Conservation (phyloP, 2,888 invertebrate species). For the Nephrocerus scutellatus region DNA sequence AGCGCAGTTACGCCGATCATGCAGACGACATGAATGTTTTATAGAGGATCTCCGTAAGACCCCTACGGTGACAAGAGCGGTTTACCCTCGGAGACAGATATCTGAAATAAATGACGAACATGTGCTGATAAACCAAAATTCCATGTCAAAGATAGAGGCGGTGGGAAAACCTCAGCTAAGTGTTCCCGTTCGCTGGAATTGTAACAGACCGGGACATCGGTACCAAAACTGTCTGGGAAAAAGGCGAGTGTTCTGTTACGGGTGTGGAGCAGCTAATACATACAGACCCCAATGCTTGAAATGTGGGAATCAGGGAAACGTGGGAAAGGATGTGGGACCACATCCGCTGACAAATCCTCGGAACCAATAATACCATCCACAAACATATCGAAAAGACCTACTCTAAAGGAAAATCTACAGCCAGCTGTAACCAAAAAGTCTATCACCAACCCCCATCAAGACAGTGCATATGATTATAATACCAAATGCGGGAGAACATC, state of each 20-base stretch:
- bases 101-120: neutral
- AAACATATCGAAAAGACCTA: neutral
- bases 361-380: neutral
- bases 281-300: slow-evolving; percentile 10
- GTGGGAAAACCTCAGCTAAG: too few species aligned
- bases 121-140: neutral
- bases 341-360: slow-evolving; percentile 1
- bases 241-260: slow-evolving; percentile 16
- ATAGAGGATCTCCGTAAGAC: neutral
- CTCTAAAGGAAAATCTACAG: neutral
- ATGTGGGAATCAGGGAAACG: slow-evolving; percentile 13
- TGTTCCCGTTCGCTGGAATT: slow-evolving; percentile 12
- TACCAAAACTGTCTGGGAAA: slow-evolving; percentile 11
- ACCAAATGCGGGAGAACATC: too few species aligned
- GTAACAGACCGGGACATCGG: slow-evolving; percentile 2
- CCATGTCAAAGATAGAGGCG: neutral
- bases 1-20: slow-evolving; percentile 2
- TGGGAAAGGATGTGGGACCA: slow-evolving; percentile 2
- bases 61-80: neutral
- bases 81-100: neutral
- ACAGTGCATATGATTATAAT: too few species aligned
- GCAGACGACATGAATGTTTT: slow-evolving; percentile 2
- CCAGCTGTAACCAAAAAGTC: neutral
- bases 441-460: neutral
- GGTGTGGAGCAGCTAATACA: slow-evolving; percentile 8